phyloP scores from a whole-genome alignment of 2,888 invertebrate species.

The Trissonchulus sp. region DNA sequence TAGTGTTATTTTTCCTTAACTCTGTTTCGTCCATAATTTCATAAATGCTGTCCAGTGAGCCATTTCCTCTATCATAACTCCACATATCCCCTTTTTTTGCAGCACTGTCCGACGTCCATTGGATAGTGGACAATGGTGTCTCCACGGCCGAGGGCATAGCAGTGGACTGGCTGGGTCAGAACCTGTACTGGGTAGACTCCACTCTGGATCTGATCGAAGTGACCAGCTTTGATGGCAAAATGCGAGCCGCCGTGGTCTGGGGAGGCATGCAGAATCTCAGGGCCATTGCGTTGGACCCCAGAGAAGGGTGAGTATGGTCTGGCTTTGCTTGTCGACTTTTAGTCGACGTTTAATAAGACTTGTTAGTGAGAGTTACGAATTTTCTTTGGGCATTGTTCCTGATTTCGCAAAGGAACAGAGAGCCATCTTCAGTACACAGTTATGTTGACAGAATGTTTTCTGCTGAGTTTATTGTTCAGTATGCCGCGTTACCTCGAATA shows the following conservation, averaged over 20 bases:
- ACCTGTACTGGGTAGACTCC: conserved; percentile 69
- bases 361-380: too few relatives aligned
- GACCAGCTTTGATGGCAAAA: conserved; percentile 67
- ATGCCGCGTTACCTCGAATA: too few relatives aligned
- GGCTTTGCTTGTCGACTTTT: neutral
- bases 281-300: conserved; percentile 73
- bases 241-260: conserved; percentile 69
- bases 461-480: too few relatives aligned
- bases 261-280: conserved; percentile 77
- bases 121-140: conserved; percentile 73
- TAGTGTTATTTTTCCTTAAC: too few relatives aligned
- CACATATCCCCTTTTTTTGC: conserved; percentile 30
- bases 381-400: too few relatives aligned
- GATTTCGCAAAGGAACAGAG: too few relatives aligned
- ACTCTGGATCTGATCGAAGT: conserved; percentile 55
- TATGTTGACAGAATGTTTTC: too few relatives aligned
- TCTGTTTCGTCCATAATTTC: too few relatives aligned
- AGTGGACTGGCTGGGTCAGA: conserved; percentile 77
- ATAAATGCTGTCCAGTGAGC: too few relatives aligned
- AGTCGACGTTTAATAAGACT: neutral
- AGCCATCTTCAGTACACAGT: too few relatives aligned
- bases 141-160: conserved; percentile 81
- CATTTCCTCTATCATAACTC: too few relatives aligned
- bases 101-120: conserved; percentile 66
- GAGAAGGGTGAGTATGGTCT: conserved; percentile 61